Evolutionary conservation across 2,888 invertebrate species (phyloP).

Genomic region (Dolichopus griseipennis): DNA sequence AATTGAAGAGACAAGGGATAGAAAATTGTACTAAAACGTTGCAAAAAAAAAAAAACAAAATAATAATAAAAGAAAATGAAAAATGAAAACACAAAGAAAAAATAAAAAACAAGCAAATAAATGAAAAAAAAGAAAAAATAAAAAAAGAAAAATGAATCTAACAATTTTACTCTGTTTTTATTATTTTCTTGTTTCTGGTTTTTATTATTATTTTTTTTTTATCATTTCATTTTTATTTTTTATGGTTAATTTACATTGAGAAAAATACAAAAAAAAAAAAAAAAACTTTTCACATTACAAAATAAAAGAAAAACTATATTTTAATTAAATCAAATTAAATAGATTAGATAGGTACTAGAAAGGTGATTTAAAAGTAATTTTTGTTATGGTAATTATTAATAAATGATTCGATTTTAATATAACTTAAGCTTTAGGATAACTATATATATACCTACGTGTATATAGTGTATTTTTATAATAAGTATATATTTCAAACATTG

Average conservation of each 20-base stretch:
- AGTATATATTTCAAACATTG: no score
- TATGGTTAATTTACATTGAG: conserved; percentile 14
- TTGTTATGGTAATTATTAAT: no score
- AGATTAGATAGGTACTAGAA: no score
- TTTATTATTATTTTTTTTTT: not conserved
- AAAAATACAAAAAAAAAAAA: not conserved
- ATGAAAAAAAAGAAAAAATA: not conserved
- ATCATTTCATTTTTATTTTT: not conserved
- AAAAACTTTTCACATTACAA: no score
- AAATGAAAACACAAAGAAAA: not conserved
- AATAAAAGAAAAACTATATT: no score
- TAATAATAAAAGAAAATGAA: not conserved
- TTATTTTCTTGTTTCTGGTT: not conserved
- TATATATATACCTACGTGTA: no score
- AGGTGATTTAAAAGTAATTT: no score
- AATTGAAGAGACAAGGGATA: no score
- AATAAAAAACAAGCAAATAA: not conserved
- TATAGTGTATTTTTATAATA: no score
- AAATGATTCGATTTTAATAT: no score
- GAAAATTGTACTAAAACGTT: not conserved
- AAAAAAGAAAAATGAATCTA: conserved; percentile 4
- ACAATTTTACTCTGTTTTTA: not conserved
- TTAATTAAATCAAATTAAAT: no score
- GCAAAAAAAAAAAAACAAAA: not conserved
- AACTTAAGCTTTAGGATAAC: no score